Conservation (phyloP, 1,140 invertebrate genomes). For the Plectrocnemia conspersa region DNA sequence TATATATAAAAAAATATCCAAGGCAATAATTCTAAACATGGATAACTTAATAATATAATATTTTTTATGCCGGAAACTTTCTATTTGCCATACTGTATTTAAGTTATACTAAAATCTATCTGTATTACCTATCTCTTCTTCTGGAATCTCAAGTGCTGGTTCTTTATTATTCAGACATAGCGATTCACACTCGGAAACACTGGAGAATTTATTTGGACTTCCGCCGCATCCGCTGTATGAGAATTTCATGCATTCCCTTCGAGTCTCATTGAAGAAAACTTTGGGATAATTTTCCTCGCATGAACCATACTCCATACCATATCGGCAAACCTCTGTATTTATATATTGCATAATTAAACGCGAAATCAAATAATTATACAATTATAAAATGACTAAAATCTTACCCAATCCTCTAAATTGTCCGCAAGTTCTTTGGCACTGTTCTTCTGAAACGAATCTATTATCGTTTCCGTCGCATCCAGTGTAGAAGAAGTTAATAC, state of each 20-base stretch:
- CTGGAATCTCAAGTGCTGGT: conserved; percentile 11
- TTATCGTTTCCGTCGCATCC: conserved; percentile 74
- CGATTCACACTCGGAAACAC: conserved; percentile 60
- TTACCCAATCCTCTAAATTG: conserved; percentile 66
- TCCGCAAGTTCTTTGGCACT: conserved; percentile 76
- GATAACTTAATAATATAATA: no score
- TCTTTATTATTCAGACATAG: conserved; percentile 47
- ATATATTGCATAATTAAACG: neutral
- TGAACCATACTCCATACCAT: conserved; percentile 60
- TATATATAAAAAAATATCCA: no score
- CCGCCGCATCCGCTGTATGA: conserved; percentile 75
- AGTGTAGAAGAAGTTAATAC: conserved; percentile 64
- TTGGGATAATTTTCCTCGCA: conserved; percentile 60
- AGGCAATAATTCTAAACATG: no score
- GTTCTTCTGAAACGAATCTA: conserved; percentile 70
- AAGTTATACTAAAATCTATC: neutral
- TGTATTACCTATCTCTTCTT: neutral
- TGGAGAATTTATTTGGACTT: conserved; percentile 74
- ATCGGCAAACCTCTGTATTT: conserved; percentile 56
- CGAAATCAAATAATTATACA: neutral
- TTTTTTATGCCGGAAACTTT: no score
- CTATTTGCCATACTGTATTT: neutral
- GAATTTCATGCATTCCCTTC: conserved; percentile 59
- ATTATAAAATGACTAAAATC: conserved; percentile 18
- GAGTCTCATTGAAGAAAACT: conserved; percentile 62